These are phyloP conservation scores for Stratiomys singularior DNA, from an alignment of 2,888 invertebrate species.

Conservation along the genomic window DNA sequence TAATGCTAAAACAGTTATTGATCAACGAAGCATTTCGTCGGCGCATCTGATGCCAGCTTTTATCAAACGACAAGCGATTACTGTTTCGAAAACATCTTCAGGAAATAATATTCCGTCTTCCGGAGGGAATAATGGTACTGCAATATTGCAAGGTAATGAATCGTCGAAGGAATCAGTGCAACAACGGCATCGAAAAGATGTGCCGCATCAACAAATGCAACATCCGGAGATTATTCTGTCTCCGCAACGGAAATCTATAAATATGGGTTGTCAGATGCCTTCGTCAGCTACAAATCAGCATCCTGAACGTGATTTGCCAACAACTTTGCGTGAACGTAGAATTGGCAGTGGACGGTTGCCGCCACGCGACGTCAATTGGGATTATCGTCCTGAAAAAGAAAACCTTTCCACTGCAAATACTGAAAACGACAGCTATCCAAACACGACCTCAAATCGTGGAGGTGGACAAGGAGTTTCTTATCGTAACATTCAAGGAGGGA, in stretches of 20 bases:
- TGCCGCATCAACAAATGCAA: neutral
- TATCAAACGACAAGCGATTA: constrained; percentile 60
- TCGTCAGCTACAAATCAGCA: constrained; percentile 1
- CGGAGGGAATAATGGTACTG: neutral
- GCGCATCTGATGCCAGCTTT: constrained; percentile 65
- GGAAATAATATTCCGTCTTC: neutral
- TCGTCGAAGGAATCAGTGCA: neutral
- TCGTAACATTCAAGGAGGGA: constrained; percentile 51
- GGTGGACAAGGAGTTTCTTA: constrained; percentile 40
- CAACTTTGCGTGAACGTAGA: constrained; percentile 66
- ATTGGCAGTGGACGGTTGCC: constrained; percentile 89
- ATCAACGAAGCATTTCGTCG: constrained; percentile 62
- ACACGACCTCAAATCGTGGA: constrained; percentile 61
- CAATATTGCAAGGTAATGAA: neutral
- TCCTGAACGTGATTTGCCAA: constrained; percentile 38
- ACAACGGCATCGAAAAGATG: constrained; percentile 15
- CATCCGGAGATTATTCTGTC: constrained; percentile 70
- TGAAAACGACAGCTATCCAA: constrained; percentile 55
- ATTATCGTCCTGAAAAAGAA: constrained; percentile 58
- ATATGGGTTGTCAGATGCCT: constrained; percentile 83
- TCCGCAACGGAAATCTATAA: constrained; percentile 87
- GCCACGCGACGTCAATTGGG: constrained; percentile 70
- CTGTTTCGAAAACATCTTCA: constrained; percentile 25
- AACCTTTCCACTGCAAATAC: constrained; percentile 7
- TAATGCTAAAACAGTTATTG: constrained; percentile 57